Base-by-base conservation (phyloP, 1,140 invertebrate species). In the Mactra quadrangularis region DNA sequence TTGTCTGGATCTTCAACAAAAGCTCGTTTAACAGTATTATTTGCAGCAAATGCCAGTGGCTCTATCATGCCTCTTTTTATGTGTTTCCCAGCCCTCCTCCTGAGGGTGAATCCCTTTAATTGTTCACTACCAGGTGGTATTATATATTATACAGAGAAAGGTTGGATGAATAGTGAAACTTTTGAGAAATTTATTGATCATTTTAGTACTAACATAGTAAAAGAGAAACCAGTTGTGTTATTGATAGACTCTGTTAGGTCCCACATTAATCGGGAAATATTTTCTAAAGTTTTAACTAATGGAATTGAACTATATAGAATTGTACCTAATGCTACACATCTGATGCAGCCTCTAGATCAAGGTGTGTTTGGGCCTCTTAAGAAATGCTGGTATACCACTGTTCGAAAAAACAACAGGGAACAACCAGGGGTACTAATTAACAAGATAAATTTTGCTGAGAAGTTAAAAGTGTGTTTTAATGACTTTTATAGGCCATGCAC, bases 291-390 rank as follows among this genome's bases (percentile, higher is more conserved):
- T 6, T 17, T 13, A 31, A 9, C 53, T n/a, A 76, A 77, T 11
- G 64, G 70, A 19, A 85, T 76, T 60, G 84, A 82, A 53, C 38
- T 77, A 45, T 82, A 85, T 35, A 70, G 71, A 70, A 57, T 85
- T 50, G 53, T 70, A 25, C 52, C 60, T 17, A 82, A 85, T 71
- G 84, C 45, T 17, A 85, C 62, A 2, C 64, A 82, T 41, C 38
- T 85, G 2, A 82, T 76, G 79, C 84, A 85, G 38, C 71, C 68
- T 4, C 25, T 74, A 1, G 76, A 84, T 47, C 81, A 74, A 33
- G 76, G 76, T 1, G 60, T 64, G 9, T 82, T 82, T 60, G 77
- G 70, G 1, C 84, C 60, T 31, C n/a, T 83, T n/a, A 76, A 83
- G 31, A 41, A 59, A n/a, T 33, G 68, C n/a, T 75, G 81, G 60